Evolutionary conservation across 1,140 invertebrate species (phyloP), one percentile per base, ranked within the genome.

Genomic region (Ostrea edulis): DNA sequence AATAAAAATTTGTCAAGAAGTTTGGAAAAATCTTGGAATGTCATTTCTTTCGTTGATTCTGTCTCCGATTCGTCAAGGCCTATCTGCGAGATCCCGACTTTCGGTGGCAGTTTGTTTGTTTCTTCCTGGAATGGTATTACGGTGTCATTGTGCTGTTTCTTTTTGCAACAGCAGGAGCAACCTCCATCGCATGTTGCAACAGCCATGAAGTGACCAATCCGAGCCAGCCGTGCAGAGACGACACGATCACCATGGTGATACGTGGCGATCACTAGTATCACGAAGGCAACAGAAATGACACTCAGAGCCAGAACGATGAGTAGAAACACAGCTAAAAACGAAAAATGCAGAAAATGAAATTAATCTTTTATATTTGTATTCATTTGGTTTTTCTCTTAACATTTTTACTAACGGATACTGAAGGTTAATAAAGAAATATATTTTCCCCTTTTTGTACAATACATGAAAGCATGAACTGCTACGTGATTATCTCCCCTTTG

Each of bases 241-340:
- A n/a, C n/a, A 20, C 86, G 55, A 7, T 86, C 88, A 14, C 71
- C 52, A 22, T 83, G 22, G 29, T 83, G 82, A 58, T 83, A 29
- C 0, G 54, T n/a, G 51, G 53, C 65, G 14, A 89, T 29, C 8
- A 89, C 88, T 11, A 89, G 12, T 9, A 89, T 89, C 3, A 82
- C 83, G 53, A 58, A 85, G 12, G 83, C 44, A n/a, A 89, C 88
- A 5, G 84, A 82, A n/a, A 89, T 12, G 17, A 81, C 62, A 11
- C 84, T 85, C 0, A 84, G 29, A 0, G 44, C 62, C 11, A 89
- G 65, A 29, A 68, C 86, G 29, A 89, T 58, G 29, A 85, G 84
- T 4, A 89, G 85, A 55, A 86, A 89, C 2, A 89, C 51, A 11
- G 88, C 88, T 89, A n/a, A 22, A 88, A 88, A 83, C 22, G 82